phyloP scores from a whole-genome alignment of 2,797 vertebrate species.

The Danionella dracula region DNA sequence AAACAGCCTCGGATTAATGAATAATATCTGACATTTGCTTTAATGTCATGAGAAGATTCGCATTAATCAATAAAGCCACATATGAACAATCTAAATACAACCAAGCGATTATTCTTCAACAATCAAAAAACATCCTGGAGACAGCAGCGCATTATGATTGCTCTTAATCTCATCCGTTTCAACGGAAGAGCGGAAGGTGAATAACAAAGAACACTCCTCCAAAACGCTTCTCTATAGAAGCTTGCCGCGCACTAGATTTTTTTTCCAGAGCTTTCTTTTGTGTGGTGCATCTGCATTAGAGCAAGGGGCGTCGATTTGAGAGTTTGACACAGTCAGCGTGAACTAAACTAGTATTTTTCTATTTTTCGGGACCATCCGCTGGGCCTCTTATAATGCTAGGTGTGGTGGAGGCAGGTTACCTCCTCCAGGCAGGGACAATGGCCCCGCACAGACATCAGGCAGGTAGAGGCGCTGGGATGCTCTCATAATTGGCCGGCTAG shows the following conservation, averaged over 20 bases:
- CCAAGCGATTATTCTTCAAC: no score
- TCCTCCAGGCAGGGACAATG: constrained; percentile 47
- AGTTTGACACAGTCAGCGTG: constrained; percentile 46
- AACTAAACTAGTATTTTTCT: neutral
- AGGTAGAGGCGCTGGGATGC: constrained; percentile 79
- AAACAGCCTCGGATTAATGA: constrained; percentile 68
- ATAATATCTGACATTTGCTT: constrained; percentile 66
- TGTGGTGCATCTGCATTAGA: neutral
- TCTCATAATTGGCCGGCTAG: constrained; percentile 87
- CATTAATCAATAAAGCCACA: constrained; percentile 43
- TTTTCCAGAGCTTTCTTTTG: neutral
- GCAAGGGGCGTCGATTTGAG: neutral
- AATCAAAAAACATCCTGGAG: no score
- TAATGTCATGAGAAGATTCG: constrained; percentile 65
- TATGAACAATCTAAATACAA: constrained; percentile 61
- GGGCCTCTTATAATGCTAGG: constrained; percentile 94
- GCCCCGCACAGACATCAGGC: constrained; percentile 82
- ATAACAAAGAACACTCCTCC: constrained; percentile 85
- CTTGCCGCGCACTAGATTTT: neutral
- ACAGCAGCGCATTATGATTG: constrained; percentile 79
- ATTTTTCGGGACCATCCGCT: constrained; percentile 74
- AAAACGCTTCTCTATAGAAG: constrained; percentile 56
- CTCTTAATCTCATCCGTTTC: constrained; percentile 94
- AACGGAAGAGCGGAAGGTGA: constrained; percentile 71
- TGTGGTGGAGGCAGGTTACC: constrained; percentile 75